Evolutionary conservation across 2,113 vertebrate genomes (phyloP).

Genomic region (Pomatostomus ruficeps): DNA sequence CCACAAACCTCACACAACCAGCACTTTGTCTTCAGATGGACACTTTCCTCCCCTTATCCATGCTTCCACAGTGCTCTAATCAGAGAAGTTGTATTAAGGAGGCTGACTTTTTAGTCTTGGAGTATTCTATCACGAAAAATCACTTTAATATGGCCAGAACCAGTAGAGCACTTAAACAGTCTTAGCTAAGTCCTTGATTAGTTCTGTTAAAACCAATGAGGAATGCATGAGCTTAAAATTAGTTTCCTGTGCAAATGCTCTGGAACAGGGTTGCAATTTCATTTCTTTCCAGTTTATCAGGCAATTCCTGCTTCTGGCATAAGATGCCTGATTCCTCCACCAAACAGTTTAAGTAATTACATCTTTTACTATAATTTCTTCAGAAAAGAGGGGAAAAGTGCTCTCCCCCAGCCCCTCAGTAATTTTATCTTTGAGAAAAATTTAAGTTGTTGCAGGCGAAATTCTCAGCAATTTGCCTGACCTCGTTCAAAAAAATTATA

Average conservation of each 20-base stretch:
- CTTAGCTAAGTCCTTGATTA: background rate
- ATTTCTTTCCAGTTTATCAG: background rate
- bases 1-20: background rate
- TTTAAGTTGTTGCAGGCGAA: background rate
- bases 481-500: background rate
- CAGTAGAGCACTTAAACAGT: background rate
- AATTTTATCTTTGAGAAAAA: background rate
- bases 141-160: background rate
- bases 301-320: background rate
- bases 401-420: background rate
- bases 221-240: background rate
- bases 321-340: accelerated
- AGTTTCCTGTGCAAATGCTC: background rate
- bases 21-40: background rate
- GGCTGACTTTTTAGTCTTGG: background rate
- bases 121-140: background rate
- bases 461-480: background rate
- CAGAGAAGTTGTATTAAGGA: background rate
- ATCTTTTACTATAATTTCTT: background rate
- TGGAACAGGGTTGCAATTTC: background rate
- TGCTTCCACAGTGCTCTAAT: background rate
- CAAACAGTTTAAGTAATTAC: accelerated
- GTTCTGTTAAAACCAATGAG: background rate
- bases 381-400: background rate
- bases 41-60: background rate